These are phyloP conservation scores for Thalpophila matura DNA, from an alignment of 2,888 invertebrate genomes.

Conservation along the genomic window DNA sequence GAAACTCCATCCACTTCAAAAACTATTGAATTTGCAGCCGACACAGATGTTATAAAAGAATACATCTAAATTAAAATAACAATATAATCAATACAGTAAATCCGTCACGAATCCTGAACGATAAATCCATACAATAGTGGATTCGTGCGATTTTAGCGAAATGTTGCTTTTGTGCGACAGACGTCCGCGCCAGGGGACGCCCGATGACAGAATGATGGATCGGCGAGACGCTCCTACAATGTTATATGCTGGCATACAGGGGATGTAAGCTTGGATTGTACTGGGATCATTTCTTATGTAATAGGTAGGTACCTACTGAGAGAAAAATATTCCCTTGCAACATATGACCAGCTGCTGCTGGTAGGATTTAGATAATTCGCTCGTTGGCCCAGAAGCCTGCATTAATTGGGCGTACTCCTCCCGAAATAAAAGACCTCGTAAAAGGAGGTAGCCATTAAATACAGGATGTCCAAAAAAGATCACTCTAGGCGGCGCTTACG, in stretches of 20 bases:
- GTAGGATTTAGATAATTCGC: neutral
- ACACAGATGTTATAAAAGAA: conserved; percentile 51
- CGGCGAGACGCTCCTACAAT: conserved; percentile 47
- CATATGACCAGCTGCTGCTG: neutral
- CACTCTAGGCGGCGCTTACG: too few species aligned
- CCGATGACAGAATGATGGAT: conserved; percentile 82
- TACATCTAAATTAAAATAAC: conserved; percentile 57
- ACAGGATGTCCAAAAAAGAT: too few species aligned
- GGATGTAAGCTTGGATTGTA: conserved; percentile 40
- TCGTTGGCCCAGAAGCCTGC: too few species aligned
- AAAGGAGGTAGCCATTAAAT: too few species aligned
- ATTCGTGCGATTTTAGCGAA: conserved; percentile 60
- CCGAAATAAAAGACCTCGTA: too few species aligned
- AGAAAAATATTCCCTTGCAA: neutral
- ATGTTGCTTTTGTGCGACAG: conserved; percentile 60
- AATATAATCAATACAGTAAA: conserved; percentile 57
- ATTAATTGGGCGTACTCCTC: too few species aligned
- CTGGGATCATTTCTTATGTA: conserved; percentile 35
- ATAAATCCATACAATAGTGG: conserved; percentile 66
- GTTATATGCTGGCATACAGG: conserved; percentile 44
- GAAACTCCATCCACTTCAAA: conserved; percentile 1
- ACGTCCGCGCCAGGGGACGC: conserved; percentile 68
- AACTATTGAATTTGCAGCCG: conserved; percentile 7
- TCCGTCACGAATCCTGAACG: conserved; percentile 63
- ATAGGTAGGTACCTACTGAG: neutral